Base-by-base conservation (phyloP, 37 sponge, comb jelly and placozoan genomes). In the Tethya wilhelma region DNA sequence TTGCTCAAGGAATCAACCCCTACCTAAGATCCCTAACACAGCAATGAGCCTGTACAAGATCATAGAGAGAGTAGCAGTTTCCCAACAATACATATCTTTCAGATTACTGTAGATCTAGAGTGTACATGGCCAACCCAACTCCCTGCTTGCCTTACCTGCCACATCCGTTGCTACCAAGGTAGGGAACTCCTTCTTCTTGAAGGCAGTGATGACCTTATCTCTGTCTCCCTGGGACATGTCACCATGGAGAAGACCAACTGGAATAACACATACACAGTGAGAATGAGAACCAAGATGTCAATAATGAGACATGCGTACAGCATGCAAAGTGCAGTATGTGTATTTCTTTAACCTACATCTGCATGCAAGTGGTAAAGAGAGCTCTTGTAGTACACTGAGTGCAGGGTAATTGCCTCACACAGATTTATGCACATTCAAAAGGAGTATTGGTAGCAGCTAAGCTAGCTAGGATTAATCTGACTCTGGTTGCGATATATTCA, bases 151-250 rank as follows among this genome's bases (percentile, higher is more conserved):
- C 78, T 77, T 17, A 95, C 96, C 92, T 58, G 99, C 99, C 9
- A 98, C 92, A 79, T 98, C 99, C 12, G 99, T 95, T 17, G 99
- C 99, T 53, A 98, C 92, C 2, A 98, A 44, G 25, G 95, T 78
- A 23, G 94, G 89, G 36, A 96, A 89, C 56, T 82, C 75, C 26
- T 87, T 86, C 77, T 86, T 88, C 86, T 91, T 98, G 87, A 98
- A 98, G 40, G 68, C 59, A 25, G 80, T 72, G 46, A 98, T 93
- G 28, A 96, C 84, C 8, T 84, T 63, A 59, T 98, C 95, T 38
- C 99, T 57, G 44, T 84, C 87, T 5, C 88, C 91, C 58, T 98
- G 99, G 26, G 69, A 67, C 96, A 98, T 98, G 81, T 98, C 99
- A 0, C 99, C 99, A 74, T 98, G 99, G 19, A 98, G 90, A n/a